These are phyloP conservation scores for Holcopasites calliopsidis DNA, from an alignment of 1,140 invertebrate genomes.

Conservation along the genomic window DNA sequence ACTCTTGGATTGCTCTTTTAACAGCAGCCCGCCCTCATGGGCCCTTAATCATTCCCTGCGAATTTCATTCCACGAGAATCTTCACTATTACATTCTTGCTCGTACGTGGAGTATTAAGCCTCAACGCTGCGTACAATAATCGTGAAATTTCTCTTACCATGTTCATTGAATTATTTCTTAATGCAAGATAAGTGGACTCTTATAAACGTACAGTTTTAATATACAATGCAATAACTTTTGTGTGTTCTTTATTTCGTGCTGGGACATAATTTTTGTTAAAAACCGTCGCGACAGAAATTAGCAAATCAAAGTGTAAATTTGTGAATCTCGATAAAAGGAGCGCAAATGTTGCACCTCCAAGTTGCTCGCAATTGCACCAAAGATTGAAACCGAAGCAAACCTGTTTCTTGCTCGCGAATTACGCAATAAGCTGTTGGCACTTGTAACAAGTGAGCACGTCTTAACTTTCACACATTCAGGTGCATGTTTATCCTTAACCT, in stretches of 20 bases:
- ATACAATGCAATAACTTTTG: too few relatives aligned
- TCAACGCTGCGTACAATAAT: too few relatives aligned
- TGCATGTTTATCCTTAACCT: conserved; percentile 40
- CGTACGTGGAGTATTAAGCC: too few relatives aligned
- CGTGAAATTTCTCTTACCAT: too few relatives aligned
- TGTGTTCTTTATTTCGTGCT: too few relatives aligned
- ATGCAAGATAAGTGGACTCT: too few relatives aligned
- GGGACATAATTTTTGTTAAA: too few relatives aligned
- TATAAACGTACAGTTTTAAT: too few relatives aligned
- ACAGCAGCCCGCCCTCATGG: conserved; percentile 19
- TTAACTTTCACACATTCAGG: conserved; percentile 38
- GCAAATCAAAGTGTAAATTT: background rate
- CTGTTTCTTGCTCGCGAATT: conserved; percentile 28
- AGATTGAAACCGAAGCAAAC: conserved; percentile 4
- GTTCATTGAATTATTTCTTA: too few relatives aligned
- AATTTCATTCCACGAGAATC: background rate
- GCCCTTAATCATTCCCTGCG: background rate
- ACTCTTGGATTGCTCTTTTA: conserved; percentile 31
- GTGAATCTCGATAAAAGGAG: background rate
- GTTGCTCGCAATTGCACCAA: too few relatives aligned
- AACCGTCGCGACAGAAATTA: background rate
- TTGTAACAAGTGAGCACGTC: conserved; percentile 24
- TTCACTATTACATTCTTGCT: background rate
- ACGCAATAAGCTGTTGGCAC: conserved; percentile 6
- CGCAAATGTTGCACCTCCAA: background rate